These are phyloP conservation scores for Hydrozoanthus tunicans DNA, from an alignment of 64 coral and sea anemone genomes.

Conservation along the genomic window DNA sequence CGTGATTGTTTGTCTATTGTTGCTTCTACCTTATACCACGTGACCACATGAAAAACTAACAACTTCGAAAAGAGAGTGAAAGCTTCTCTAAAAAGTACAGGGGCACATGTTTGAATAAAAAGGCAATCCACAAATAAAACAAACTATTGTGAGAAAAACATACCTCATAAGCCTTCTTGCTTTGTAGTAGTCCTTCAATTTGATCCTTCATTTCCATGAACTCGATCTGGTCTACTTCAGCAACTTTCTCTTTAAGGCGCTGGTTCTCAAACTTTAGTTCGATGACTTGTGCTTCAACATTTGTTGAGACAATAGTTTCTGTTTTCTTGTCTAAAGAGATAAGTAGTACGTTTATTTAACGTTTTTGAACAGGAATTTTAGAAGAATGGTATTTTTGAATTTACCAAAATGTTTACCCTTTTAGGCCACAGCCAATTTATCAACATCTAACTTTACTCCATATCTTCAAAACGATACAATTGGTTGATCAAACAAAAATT, in stretches of 20 bases:
- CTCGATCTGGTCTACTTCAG: conserved; percentile 6
- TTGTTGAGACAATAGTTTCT: not conserved
- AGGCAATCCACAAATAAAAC: not conserved
- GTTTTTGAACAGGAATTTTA: not conserved
- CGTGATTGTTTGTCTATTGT: no score
- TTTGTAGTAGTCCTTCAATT: conserved; percentile 5
- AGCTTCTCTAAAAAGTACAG: no score
- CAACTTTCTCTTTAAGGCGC: conserved; percentile 47
- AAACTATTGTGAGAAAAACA: not conserved
- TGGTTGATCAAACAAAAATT: no score
- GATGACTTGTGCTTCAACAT: conserved; percentile 58
- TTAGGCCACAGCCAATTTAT: no score
- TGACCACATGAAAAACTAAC: not conserved
- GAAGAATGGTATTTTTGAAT: not conserved
- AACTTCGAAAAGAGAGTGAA: not conserved
- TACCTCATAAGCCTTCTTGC: conserved; percentile 51
- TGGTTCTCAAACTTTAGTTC: conserved; percentile 45
- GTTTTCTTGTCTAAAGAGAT: not conserved
- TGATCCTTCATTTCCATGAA: conserved; percentile 40
- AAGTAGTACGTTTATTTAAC: not conserved
- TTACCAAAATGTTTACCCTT: not conserved
- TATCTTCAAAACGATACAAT: no score
- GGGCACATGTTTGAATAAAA: no score
- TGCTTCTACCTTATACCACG: not conserved
- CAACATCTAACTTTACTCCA: no score